These are phyloP conservation scores for Stichopus chloronotus DNA, from an alignment of 35 echinoderm and acorn worm genomes.

Conservation along the genomic window DNA sequence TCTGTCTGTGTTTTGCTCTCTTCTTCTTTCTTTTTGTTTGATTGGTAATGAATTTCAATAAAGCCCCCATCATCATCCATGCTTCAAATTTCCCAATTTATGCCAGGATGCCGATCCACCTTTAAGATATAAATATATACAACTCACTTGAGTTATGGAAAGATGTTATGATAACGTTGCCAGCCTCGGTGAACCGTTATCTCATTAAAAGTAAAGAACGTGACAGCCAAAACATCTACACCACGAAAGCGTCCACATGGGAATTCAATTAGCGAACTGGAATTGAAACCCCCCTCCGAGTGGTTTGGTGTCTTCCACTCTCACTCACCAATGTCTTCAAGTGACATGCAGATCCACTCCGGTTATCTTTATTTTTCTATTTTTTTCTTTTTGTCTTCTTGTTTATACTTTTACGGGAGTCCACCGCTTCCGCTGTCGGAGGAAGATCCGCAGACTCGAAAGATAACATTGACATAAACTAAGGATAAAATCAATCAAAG, in stretches of 20 bases:
- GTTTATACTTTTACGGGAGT: background rate
- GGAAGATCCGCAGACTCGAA: background rate
- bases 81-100: background rate
- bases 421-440: background rate
- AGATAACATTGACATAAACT: background rate
- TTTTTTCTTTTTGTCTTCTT: background rate
- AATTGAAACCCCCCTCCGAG: background rate
- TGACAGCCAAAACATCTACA: conserved; percentile 1
- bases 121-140: background rate
- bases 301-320: conserved; percentile 21
- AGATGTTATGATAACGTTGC: conserved; percentile 51
- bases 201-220: conserved; percentile 41
- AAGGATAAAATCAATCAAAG: conserved; percentile 17
- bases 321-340: background rate
- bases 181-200: conserved; percentile 33
- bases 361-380: background rate
- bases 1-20: background rate
- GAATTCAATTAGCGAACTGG: conserved; percentile 26
- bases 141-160: background rate
- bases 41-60: background rate
- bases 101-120: background rate
- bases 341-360: background rate
- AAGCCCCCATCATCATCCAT: background rate
- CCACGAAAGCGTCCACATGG: conserved; percentile 23
- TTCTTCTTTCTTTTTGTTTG: background rate